Evolutionary conservation across 2,888 invertebrate genomes (phyloP).

Genomic region (Linnaemya tessellans): DNA sequence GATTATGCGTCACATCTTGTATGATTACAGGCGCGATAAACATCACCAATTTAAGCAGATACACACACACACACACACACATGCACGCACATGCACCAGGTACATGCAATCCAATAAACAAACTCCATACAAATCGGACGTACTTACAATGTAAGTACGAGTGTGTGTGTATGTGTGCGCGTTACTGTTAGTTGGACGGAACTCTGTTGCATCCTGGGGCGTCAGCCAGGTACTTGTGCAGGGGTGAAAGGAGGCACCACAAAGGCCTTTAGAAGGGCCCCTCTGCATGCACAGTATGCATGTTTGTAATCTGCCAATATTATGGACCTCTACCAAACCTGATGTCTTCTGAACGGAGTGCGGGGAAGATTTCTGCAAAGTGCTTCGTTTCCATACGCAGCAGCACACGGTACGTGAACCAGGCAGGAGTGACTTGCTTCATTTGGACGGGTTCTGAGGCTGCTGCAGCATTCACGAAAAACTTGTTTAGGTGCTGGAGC

Average conservation of each 20-base stretch:
- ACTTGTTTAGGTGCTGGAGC: too few relatives aligned
- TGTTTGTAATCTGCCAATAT: too few relatives aligned
- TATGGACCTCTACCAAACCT: too few relatives aligned
- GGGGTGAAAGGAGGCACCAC: not conserved
- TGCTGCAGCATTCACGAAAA: too few relatives aligned
- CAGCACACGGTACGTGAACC: too few relatives aligned
- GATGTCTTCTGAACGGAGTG: too few relatives aligned
- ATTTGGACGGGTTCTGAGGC: too few relatives aligned
- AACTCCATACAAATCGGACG: constrained; percentile 15
- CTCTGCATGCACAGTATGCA: not conserved
- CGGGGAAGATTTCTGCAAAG: too few relatives aligned
- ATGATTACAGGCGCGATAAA: constrained; percentile 68
- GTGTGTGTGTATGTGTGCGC: constrained; percentile 11
- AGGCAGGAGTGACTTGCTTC: too few relatives aligned
- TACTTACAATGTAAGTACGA: constrained; percentile 1
- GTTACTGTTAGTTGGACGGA: constrained; percentile 46
- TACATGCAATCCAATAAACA: not conserved
- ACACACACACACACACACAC: constrained; percentile 18
- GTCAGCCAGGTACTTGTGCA: constrained; percentile 28
- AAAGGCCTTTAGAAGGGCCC: not conserved
- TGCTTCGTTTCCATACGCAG: too few relatives aligned
- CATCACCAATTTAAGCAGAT: constrained; percentile 60
- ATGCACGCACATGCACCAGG: not conserved
- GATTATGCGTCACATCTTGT: constrained; percentile 67
- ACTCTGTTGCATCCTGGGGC: constrained; percentile 69